phyloP scores from a whole-genome alignment of 2,113 vertebrate species.

The Carettochelys insculpta region DNA sequence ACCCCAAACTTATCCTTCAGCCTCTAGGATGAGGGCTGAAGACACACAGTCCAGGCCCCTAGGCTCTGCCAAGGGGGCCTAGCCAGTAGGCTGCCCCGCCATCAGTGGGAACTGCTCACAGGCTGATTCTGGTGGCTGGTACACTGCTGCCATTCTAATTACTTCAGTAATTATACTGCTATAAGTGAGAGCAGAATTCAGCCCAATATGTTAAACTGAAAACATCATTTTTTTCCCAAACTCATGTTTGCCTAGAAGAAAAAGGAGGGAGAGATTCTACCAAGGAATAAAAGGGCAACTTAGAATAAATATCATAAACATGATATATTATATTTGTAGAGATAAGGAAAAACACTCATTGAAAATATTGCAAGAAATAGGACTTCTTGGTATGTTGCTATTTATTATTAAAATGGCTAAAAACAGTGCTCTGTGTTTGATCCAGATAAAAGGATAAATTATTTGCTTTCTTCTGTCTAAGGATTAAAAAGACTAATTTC shows the following conservation, averaged over 20 bases:
- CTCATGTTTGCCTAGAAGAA: not conserved
- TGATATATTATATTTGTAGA: not conserved
- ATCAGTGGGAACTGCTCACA: too few species aligned
- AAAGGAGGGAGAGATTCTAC: not conserved
- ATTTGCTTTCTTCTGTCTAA: not conserved
- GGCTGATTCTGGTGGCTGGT: not conserved
- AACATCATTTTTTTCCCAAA: not conserved
- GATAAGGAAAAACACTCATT: rapidly evolving
- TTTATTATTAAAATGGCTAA: not conserved
- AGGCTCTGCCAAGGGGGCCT: too few species aligned
- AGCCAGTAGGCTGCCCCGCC: too few species aligned
- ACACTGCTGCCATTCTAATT: rapidly evolving
- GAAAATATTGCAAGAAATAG: not conserved
- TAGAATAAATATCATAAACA: not conserved
- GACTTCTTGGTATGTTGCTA: not conserved
- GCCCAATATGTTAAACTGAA: not conserved
- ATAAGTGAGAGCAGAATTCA: rapidly evolving
- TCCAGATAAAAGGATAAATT: not conserved
- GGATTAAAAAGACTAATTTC: rapidly evolving
- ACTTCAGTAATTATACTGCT: too few species aligned
- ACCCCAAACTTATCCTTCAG: too few species aligned
- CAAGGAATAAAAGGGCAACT: too few species aligned
- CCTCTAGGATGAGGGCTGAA: too few species aligned
- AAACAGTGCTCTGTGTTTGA: not conserved
- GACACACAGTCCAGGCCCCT: too few species aligned